phyloP scores from a whole-genome alignment of 2,797 vertebrate genomes.

The Cossypha heuglini region DNA sequence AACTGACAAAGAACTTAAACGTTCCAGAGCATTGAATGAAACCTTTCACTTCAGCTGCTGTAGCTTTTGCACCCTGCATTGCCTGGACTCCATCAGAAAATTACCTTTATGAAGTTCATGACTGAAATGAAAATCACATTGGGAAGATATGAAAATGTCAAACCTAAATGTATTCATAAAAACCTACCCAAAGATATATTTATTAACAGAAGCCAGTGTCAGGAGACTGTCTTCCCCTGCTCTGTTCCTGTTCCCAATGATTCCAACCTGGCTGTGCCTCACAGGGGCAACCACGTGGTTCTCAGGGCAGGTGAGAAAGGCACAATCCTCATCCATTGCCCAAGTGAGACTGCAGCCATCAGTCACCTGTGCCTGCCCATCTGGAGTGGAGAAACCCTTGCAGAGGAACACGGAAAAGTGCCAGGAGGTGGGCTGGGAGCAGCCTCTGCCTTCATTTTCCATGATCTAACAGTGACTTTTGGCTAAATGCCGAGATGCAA shows the following conservation, averaged over 20 bases:
- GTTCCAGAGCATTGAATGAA: neutral
- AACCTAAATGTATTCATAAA: neutral
- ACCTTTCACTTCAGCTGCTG: neutral
- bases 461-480: accelerated
- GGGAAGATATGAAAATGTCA: neutral
- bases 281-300: accelerated
- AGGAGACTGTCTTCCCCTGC: neutral
- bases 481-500: neutral
- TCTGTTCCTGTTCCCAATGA: neutral
- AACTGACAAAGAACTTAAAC: neutral
- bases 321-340: accelerated
- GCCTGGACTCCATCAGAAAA: neutral
- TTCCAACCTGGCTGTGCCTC: neutral
- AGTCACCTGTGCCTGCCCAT: accelerated
- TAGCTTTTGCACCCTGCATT: neutral
- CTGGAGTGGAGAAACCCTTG: accelerated
- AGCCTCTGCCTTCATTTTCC: accelerated
- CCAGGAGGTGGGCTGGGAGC: accelerated
- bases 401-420: accelerated
- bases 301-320: neutral
- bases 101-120: accelerated
- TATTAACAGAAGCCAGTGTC: neutral
- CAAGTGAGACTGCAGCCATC: accelerated
- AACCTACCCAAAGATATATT: accelerated
- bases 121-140: neutral